phyloP scores from a whole-genome alignment of 2,888 invertebrate genomes.

The Cosmia trapezina region DNA sequence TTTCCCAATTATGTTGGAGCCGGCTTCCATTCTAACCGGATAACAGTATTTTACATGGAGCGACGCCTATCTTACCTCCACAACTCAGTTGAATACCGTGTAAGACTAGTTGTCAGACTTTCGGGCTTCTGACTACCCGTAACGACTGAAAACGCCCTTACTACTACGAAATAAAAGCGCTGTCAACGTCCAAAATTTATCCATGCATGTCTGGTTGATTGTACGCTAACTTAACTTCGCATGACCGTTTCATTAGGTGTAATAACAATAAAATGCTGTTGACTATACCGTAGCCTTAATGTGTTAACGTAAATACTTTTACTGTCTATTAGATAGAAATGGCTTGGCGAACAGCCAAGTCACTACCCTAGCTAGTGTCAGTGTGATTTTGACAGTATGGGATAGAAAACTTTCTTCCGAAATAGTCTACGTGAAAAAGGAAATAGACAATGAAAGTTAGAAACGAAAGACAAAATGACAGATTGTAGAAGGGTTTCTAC shows the following conservation, averaged over 20 bases:
- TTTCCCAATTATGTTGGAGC: background rate
- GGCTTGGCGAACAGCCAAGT: conserved; percentile 20
- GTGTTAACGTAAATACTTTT: conserved; percentile 10
- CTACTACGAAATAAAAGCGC: background rate
- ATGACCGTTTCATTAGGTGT: conserved; percentile 11
- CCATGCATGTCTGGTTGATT: background rate
- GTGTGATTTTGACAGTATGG: too few species aligned
- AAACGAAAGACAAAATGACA: too few species aligned
- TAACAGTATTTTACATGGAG: background rate
- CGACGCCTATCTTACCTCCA: background rate
- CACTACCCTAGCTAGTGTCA: too few species aligned
- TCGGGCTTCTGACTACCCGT: background rate
- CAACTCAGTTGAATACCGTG: background rate
- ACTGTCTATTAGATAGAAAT: background rate
- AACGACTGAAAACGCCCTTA: background rate
- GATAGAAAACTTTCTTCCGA: too few species aligned
- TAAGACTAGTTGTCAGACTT: background rate
- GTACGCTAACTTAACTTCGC: background rate
- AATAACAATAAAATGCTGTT: conserved; percentile 29
- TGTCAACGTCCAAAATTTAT: background rate
- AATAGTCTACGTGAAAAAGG: too few species aligned
- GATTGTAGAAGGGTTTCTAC: too few species aligned
- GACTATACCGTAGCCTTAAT: background rate
- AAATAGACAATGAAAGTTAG: too few species aligned
- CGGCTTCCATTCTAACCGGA: background rate